Base-by-base conservation (phyloP, 2,888 invertebrate species). In the Trachelus troglodyta region DNA sequence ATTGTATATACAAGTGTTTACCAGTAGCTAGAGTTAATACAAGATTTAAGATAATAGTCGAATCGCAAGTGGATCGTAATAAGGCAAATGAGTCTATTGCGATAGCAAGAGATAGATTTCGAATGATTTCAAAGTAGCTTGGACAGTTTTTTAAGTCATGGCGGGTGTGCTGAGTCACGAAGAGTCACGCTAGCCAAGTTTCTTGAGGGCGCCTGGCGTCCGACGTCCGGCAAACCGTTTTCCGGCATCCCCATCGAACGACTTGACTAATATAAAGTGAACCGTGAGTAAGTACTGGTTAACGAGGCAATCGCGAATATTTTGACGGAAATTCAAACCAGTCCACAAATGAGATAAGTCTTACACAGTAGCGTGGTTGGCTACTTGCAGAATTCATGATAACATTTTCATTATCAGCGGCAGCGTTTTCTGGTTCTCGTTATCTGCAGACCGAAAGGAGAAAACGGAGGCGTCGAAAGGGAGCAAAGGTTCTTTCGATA, bases 1-100 rank as follows among this genome's bases (percentile, higher is more conserved):
- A 89, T 56, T 56, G 56, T 56, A 56, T 56, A 23, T 86, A 89
- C 89, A 89, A 89, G 89, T 89, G 89, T 89, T 87, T 84, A 82
- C 83, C 87, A 87, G 86, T 82, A 82, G 84, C 56, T 56, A 9
- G 56, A 23, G 23, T 56, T 23, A 56, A 23, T 56, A 23, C 1
- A 23, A 40, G 56, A 56, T 56, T 56, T 56, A 23, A 56, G 56
- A 56, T 56, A 56, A 56, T 56, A 56, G 56, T 56, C 56, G 23
- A 56, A 56, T 56, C 56, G 56, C 56, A 56, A 56, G 9, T 23
- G 56, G 23, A 23, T 56, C 23, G 23, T 15, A 56, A 56, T 56
- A 56, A 23, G 56, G 23, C 40, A 15, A 9, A 56, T 0, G 56
- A 56, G 23, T 56, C 23, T 23, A 56, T 56, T 23, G 23, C 23